These are phyloP conservation scores for Typhlichthys subterraneus DNA, from an alignment of 2,797 vertebrate species.

Conservation along the genomic window DNA sequence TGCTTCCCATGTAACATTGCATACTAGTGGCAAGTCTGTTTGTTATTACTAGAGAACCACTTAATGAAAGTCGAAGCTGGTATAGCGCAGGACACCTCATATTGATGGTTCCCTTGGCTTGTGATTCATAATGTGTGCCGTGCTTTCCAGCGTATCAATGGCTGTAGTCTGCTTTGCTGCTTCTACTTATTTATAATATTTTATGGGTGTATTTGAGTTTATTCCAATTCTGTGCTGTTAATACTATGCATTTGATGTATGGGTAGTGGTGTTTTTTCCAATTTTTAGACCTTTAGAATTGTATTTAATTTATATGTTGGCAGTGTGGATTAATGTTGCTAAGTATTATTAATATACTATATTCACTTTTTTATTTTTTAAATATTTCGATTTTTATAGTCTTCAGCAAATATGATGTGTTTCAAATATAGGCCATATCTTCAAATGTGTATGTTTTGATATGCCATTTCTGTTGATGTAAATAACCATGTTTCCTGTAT, in stretches of 20 bases:
- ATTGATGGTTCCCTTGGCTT: conserved; percentile 6
- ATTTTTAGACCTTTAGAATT: neutral
- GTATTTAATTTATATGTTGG: neutral
- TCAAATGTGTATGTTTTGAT: too few relatives aligned
- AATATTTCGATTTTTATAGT: conserved; percentile 23
- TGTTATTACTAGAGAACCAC: conserved; percentile 42
- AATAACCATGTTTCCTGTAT: conserved; percentile 70
- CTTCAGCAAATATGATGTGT: conserved; percentile 18
- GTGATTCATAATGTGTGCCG: conserved; percentile 5
- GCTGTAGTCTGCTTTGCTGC: conserved; percentile 32
- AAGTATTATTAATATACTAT: neutral
- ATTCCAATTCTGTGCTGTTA: conserved; percentile 19
- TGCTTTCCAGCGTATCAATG: conserved; percentile 11
- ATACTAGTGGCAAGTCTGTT: conserved; percentile 20
- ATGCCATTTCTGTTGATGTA: conserved; percentile 50
- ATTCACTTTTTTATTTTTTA: neutral
- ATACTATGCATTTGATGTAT: conserved; percentile 14
- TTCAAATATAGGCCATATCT: neutral
- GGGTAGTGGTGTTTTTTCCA: conserved; percentile 17
- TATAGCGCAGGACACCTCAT: conserved; percentile 10
- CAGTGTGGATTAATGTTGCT: neutral
- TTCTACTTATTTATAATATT: conserved; percentile 12
- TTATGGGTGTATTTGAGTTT: conserved; percentile 22
- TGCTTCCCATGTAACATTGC: conserved; percentile 30
- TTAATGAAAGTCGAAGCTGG: conserved; percentile 18